These are phyloP conservation scores for Rhyacophila evoluta DNA, from an alignment of 2,888 invertebrate species.

Conservation along the genomic window DNA sequence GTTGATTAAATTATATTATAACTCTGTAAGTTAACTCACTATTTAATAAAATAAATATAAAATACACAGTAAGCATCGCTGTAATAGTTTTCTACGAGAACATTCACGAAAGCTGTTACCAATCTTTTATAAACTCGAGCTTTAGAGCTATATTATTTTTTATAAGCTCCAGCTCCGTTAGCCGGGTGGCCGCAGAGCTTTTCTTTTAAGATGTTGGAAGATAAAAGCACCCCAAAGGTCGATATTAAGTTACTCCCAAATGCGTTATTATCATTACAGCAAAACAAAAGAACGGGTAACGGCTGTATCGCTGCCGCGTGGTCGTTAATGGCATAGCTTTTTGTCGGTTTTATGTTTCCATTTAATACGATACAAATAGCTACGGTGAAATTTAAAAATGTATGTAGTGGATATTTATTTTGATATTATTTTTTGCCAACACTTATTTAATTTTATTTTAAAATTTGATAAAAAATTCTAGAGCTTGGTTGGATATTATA, in stretches of 20 bases:
- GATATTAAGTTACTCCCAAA: conserved; percentile 24
- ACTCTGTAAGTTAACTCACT: no score
- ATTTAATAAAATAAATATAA: no score
- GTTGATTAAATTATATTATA: no score
- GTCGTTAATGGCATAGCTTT: neutral
- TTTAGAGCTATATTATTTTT: neutral
- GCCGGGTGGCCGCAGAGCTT: neutral
- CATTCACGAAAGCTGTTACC: neutral
- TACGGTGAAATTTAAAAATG: neutral
- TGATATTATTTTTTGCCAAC: no score
- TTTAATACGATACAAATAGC: neutral
- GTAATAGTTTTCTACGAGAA: neutral
- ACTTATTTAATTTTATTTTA: no score
- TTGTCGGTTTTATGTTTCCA: neutral
- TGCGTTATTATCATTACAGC: neutral
- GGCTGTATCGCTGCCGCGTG: neutral
- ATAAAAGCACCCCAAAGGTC: neutral
- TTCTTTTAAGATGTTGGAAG: neutral
- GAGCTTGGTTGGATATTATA: no score
- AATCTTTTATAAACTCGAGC: neutral
- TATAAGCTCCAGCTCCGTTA: neutral
- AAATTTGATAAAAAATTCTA: no score
- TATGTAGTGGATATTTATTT: no score
- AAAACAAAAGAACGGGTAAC: conserved; percentile 13
- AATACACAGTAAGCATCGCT: no score